Evolutionary conservation across 2,888 invertebrate species (phyloP).

Genomic region (Sialis lutaria): DNA sequence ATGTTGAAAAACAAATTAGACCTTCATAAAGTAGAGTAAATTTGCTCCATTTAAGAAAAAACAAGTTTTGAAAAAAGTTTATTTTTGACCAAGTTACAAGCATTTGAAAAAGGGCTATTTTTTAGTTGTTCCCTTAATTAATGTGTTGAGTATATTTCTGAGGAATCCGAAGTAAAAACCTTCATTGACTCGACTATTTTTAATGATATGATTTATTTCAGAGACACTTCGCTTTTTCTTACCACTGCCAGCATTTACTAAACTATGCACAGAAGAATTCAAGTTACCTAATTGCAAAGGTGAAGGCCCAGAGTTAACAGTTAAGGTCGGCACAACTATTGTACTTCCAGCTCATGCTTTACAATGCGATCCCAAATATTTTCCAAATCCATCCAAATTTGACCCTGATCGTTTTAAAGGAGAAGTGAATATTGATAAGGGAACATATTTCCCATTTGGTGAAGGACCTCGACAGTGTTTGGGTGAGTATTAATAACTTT

Average conservation of each 20-base stretch:
- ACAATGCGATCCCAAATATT: neutral
- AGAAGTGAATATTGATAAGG: neutral
- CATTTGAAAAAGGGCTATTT: no score
- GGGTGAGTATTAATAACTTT: neutral
- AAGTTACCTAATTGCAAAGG: neutral
- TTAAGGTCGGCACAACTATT: neutral
- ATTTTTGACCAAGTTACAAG: no score
- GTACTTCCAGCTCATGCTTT: neutral
- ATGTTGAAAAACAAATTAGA: no score
- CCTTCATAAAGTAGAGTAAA: no score
- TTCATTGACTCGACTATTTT: no score
- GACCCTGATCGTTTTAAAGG: constrained; percentile 2
- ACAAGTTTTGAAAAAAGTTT: no score
- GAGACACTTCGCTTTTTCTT: neutral
- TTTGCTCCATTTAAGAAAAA: no score
- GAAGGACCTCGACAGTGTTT: constrained; percentile 1
- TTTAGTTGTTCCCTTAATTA: no score
- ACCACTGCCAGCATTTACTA: neutral
- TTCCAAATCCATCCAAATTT: neutral
- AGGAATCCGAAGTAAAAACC: no score
- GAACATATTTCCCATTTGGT: constrained; percentile 1
- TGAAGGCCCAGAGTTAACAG: neutral
- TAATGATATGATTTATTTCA: no score
- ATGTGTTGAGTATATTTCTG: no score
- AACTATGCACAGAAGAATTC: neutral